Evolutionary conservation across 2,797 vertebrate genomes (phyloP).

Genomic region (Luscinia luscinia): DNA sequence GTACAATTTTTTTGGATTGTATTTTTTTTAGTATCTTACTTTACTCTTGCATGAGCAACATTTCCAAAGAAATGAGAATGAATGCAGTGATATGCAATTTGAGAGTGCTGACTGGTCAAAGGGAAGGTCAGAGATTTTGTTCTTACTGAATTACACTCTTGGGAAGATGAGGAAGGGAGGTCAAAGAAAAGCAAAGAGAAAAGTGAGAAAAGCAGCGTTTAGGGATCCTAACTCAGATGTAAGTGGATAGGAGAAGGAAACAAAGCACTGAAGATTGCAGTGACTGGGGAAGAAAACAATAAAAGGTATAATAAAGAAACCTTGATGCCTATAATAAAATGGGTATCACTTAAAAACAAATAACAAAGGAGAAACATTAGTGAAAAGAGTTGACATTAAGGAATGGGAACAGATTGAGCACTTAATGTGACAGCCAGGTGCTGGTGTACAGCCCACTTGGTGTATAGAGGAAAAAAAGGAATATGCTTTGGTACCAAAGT

Average conservation of each 20-base stretch:
- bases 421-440: neutral
- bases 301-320: neutral
- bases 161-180: neutral
- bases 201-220: neutral
- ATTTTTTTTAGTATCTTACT: neutral
- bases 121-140: neutral
- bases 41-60: neutral
- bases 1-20: neutral
- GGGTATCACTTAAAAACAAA: neutral
- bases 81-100: neutral
- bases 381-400: neutral
- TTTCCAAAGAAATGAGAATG: neutral
- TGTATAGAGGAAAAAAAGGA: neutral
- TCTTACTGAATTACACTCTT: neutral
- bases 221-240: neutral
- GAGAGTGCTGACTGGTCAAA: neutral
- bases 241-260: neutral
- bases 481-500: neutral
- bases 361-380: neutral
- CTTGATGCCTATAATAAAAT: neutral
- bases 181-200: neutral
- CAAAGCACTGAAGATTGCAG: neutral
- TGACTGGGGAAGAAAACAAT: neutral
- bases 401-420: neutral
- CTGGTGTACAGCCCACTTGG: rapidly evolving